phyloP scores from a whole-genome alignment of 1,140 invertebrate species.

The Episyrphus balteatus region DNA sequence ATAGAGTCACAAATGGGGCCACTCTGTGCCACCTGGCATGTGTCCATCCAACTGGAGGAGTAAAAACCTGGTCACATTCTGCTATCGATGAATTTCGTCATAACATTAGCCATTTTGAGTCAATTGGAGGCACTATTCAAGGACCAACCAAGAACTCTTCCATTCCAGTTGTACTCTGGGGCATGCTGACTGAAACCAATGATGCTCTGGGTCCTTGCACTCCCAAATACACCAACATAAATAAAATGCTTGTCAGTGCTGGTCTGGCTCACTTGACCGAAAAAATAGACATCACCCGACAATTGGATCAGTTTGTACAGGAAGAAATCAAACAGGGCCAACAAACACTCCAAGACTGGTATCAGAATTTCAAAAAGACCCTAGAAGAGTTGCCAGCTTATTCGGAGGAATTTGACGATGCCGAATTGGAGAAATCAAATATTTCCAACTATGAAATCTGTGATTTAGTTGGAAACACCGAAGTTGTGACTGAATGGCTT shows the following conservation, averaged over 20 bases:
- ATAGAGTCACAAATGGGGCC: constrained; percentile 8
- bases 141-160: constrained; percentile 10
- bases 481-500: constrained; percentile 12
- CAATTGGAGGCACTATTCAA: constrained; percentile 9
- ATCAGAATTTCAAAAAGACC: constrained; percentile 3
- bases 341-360: constrained; percentile 7
- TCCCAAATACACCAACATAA: constrained; percentile 7
- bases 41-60: constrained; percentile 14
- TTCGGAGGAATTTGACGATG: background rate
- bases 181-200: constrained; percentile 6
- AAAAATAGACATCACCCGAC: constrained; percentile 2
- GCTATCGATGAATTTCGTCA: constrained; percentile 14
- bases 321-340: constrained; percentile 5
- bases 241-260: constrained; percentile 5
- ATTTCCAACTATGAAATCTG: background rate
- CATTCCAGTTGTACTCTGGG: constrained; percentile 14
- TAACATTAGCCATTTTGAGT: constrained; percentile 4
- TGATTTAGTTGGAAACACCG: too few relatives aligned
- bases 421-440: background rate
- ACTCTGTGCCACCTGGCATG: constrained; percentile 14
- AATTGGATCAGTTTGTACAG: constrained; percentile 4
- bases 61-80: constrained; percentile 11
- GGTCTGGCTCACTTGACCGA: constrained; percentile 7
- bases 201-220: constrained; percentile 11
- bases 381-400: background rate